Conservation (phyloP, 64 coral and sea anemone species). For the Montipora efflorescens region DNA sequence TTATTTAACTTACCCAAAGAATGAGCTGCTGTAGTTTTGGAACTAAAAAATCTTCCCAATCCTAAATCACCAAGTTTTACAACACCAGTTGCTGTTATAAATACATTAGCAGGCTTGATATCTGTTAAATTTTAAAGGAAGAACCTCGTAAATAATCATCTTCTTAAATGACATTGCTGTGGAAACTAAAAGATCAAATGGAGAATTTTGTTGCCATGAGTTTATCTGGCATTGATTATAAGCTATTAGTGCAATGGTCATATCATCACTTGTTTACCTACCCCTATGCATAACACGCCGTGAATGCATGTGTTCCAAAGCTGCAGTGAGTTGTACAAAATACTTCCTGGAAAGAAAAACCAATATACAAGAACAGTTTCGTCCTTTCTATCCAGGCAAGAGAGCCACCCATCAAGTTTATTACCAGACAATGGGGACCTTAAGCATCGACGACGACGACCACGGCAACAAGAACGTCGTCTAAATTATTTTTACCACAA, state of each 20-base stretch:
- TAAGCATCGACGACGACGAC: too few relatives aligned
- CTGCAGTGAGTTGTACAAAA: slow-evolving; percentile 98
- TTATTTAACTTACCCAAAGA: slow-evolving; percentile 65
- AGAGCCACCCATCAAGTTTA: too few relatives aligned
- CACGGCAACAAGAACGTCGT: too few relatives aligned
- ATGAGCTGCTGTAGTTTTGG: slow-evolving; percentile 96
- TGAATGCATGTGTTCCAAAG: slow-evolving; percentile 97
- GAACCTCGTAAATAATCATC: background rate
- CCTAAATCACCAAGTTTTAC: slow-evolving; percentile 98
- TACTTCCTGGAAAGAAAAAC: slow-evolving; percentile 83
- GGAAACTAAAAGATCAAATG: too few relatives aligned
- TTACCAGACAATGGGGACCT: too few relatives aligned
- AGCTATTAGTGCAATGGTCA: background rate
- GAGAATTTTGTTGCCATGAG: too few relatives aligned
- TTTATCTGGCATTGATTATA: too few relatives aligned
- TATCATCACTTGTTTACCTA: background rate
- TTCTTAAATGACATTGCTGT: background rate
- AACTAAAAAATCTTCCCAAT: slow-evolving; percentile 97
- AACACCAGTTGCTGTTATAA: slow-evolving; percentile 98
- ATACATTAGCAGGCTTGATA: slow-evolving; percentile 99
- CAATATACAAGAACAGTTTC: background rate
- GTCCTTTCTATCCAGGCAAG: too few relatives aligned
- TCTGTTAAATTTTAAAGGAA: slow-evolving; percentile 55
- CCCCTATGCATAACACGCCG: slow-evolving; percentile 98
- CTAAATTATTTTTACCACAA: too few relatives aligned